Base-by-base conservation (phyloP, 2,797 vertebrate species). In the Aythya fuligula region DNA sequence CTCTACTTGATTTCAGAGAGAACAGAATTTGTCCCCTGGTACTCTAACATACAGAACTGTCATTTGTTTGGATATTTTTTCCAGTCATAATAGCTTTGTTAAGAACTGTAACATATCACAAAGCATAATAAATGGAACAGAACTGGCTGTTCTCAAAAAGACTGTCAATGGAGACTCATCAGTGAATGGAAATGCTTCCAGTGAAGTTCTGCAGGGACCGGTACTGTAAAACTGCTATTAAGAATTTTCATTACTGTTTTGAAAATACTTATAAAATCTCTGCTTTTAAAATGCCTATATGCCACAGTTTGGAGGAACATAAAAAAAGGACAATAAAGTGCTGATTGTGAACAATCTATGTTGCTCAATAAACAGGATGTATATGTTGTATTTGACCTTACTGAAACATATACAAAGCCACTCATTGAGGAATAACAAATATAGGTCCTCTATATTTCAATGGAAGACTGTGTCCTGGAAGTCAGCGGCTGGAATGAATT, bases 51-150 rank as follows among this genome's bases (percentile, higher is more conserved):
- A 56, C 41, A 82, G n/a, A 88, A 32, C 39, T 95, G 79, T 95
- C 64, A 92, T 94, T 92, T 92, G 80, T 92, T 95, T 94, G 45
- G 87, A 41, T 87, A 54, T 64, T 79, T 96, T 90, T 94, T 76
- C 38, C 45, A 79, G 87, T 71, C 61, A 34, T 96, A 88, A 94
- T 88, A 76, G 43, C 82, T 95, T 78, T 94, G 91, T 90, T 93
- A 91, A 82, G 87, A 93, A 30, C 79, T 81, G 28, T 66, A 70
- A 89, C 58, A 47, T 94, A 54, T 87, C 65, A 75, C 6, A 70
- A 70, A 90, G 49, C 32, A 19, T 85, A 95, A 93, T 94, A 96
- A 95, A 74, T 65, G 73, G 67, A 76, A 65, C 61, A 94, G 87
- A 93, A 90, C 82, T 88, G 74, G 25, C 74, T 94, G 83, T 96